A percentile compares a stretch with the other conserved stretches of the same genome.
phyloP scores from a whole-genome alignment of 2,888 invertebrate species.

The Hanleya hanleyi region DNA sequence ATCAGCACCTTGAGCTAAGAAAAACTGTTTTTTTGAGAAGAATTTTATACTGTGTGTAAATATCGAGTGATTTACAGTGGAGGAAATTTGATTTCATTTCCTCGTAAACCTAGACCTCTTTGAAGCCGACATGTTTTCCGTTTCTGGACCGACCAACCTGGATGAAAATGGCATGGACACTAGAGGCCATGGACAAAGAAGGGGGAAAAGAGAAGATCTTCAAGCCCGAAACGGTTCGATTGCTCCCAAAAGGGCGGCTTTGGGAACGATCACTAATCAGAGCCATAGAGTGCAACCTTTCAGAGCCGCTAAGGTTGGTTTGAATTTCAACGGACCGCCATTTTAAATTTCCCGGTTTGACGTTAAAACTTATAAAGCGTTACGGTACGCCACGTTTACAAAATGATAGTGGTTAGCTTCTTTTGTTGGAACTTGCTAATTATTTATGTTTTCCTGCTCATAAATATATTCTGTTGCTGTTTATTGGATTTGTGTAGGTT shows the following conservation, averaged over 20 bases:
- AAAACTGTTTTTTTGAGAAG: not conserved
- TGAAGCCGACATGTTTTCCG: not conserved
- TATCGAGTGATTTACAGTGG: not conserved
- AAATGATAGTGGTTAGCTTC: too few species aligned
- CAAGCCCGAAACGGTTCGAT: conserved; percentile 32
- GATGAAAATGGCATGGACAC: conserved; percentile 5
- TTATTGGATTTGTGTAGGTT: too few species aligned
- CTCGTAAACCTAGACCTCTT: too few species aligned
- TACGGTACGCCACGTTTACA: too few species aligned
- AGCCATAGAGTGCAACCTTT: conserved; percentile 61
- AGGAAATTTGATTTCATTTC: not conserved
- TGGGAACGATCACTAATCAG: conserved; percentile 68
- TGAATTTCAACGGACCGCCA: too few species aligned
- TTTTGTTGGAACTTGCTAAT: too few species aligned
- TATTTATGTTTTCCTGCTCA: too few species aligned
- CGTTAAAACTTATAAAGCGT: too few species aligned
- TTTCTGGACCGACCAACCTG: not conserved
- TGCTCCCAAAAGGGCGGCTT: conserved; percentile 60
- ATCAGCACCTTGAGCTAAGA: not conserved
- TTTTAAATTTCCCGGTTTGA: not conserved
- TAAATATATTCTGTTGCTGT: too few species aligned
- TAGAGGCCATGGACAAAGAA: not conserved
- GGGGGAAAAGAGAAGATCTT: conserved; percentile 11
- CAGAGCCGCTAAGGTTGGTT: conserved; percentile 64
- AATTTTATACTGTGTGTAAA: not conserved